Base-by-base conservation (phyloP, 2,113 vertebrate species). In the Bothrops jararaca region DNA sequence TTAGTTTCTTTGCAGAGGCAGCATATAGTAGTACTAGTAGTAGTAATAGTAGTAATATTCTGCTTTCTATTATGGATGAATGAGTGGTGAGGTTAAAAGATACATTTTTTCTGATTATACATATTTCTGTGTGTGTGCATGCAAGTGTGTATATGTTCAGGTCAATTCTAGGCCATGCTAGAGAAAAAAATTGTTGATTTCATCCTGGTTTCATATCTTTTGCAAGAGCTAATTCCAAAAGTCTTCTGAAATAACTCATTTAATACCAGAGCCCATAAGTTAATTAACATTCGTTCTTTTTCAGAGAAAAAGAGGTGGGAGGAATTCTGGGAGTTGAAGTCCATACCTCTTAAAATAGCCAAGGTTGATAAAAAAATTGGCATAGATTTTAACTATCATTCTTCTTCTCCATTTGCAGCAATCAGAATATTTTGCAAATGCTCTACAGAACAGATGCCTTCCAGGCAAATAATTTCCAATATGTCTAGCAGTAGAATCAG, bases 221-320 rank as follows among this genome's bases (percentile, higher is more conserved):
- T 90, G 12, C n/a, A 60, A 45, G 34, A 90, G 45, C 88, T 90
- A 86, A 90, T 93, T 93, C n/a, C 74, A 52, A 57, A 93, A 93
- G 89, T n/a, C 50, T 90, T 90, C 52, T 86, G 88, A 93, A 86
- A 86, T 90, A 80, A 93, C n/a, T 90, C 89, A 90, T 48, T 93
- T 90, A 92, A 92, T 92, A 92, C 52, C 88, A 86, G 23, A 86
- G 88, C 39, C 56, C 54, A 60, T n/a, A 53, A 48, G n/a, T 48
- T 90, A 93, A 90, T 93, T 86, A 86, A 52, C 74, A 29, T 86
- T 90, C 45, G 34, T 69, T 69, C 11, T 50, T 50, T 50, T 50
- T 50, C 8, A 50, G 48, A 50, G 48, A 50, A 50, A 50, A 50
- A 50, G 64, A 69, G 26, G 1, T 69, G 29, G n/a, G 29, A 13